phyloP scores from a whole-genome alignment of 2,113 vertebrate genomes.

The Rousettus leschenaultii region DNA sequence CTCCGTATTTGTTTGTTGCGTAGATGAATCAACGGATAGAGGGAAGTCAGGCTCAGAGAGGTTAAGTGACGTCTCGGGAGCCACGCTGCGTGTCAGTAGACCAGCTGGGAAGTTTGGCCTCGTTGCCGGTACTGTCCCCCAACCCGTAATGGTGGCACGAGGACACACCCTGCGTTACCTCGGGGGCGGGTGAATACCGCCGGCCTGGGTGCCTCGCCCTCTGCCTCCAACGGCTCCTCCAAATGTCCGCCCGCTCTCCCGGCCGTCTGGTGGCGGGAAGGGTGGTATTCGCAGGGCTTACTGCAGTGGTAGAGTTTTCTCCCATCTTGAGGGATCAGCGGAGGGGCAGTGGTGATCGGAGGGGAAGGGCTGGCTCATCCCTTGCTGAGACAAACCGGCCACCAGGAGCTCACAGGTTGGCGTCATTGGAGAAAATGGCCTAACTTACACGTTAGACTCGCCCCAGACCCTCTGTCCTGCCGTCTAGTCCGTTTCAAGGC shows the following conservation, averaged over 20 bases:
- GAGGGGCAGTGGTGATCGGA: background rate
- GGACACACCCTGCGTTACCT: background rate
- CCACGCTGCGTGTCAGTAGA: background rate
- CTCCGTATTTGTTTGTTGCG: background rate
- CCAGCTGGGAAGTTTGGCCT: background rate
- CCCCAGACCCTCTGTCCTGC: rapidly evolving
- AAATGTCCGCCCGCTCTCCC: background rate
- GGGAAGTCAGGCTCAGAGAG: background rate
- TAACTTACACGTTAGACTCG: too few species aligned
- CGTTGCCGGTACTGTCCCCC: background rate
- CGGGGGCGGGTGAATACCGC: too few species aligned
- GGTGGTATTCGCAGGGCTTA: background rate
- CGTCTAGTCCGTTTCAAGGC: background rate
- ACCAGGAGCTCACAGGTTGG: background rate
- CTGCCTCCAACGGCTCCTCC: rapidly evolving
- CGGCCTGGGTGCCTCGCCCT: rapidly evolving
- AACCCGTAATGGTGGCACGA: background rate
- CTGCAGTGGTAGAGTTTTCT: background rate
- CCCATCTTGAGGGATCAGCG: background rate
- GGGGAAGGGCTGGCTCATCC: background rate
- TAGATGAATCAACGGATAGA: background rate
- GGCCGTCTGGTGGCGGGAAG: background rate
- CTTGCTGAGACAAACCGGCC: background rate
- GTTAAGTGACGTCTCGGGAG: background rate
- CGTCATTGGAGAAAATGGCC: background rate